Evolutionary conservation across 2,797 vertebrate genomes (phyloP).

Genomic region (Decapterus maruadsi): DNA sequence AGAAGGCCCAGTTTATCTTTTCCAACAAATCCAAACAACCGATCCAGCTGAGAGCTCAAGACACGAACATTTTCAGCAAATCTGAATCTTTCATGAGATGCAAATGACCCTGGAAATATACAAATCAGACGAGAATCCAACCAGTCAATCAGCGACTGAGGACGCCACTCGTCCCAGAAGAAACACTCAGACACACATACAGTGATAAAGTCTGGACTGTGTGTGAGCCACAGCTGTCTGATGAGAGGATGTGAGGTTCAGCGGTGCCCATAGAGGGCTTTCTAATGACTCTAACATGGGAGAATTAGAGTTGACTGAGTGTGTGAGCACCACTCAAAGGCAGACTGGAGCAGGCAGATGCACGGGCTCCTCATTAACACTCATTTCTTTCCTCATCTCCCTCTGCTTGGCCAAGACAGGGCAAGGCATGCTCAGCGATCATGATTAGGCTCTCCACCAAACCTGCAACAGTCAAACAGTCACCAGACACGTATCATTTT

Average conservation of each 20-base stretch:
- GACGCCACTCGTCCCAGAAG: conserved; percentile 16
- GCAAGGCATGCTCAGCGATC: conserved; percentile 23
- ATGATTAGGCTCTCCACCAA: conserved; percentile 46
- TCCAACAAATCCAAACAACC: conserved; percentile 22
- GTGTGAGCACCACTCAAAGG: conserved; percentile 65
- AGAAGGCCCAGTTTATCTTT: conserved; percentile 26
- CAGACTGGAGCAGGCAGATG: conserved; percentile 56
- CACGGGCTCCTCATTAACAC: conserved; percentile 66
- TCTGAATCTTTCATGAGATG: conserved; percentile 74
- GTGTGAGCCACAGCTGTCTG: conserved; percentile 54
- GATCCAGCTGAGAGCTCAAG: conserved; percentile 29
- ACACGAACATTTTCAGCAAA: conserved; percentile 34
- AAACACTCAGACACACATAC: conserved; percentile 6
- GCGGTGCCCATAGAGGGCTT: conserved; percentile 41
- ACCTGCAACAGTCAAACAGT: conserved; percentile 43
- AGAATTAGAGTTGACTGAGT: conserved; percentile 55
- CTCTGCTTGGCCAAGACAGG: conserved; percentile 30
- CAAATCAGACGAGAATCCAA: conserved; percentile 58
- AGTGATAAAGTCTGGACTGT: conserved; percentile 13
- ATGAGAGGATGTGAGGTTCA: conserved; percentile 42
- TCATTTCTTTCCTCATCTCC: conserved; percentile 27
- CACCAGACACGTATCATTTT: conserved; percentile 16
- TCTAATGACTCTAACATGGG: conserved; percentile 64
- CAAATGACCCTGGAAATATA: conserved; percentile 68
- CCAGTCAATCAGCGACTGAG: conserved; percentile 61